Percentiles rank a stretch among this genome's conserved stretches.
Conservation (phyloP, 2,888 invertebrate species). For the Myathropa florea region DNA sequence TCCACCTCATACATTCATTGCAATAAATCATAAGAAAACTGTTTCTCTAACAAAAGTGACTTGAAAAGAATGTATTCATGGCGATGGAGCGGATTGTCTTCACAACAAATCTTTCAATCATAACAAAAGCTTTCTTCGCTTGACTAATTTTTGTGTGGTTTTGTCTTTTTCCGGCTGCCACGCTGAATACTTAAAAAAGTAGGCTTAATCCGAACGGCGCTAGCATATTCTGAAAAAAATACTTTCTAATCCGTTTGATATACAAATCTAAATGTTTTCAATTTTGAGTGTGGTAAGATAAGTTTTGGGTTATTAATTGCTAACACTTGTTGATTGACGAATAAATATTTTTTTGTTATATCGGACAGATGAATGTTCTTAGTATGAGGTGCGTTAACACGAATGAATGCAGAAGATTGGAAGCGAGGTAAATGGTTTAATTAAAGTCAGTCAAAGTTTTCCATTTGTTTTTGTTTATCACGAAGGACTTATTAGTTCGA, state of each 20-base stretch:
- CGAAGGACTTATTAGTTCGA: no score
- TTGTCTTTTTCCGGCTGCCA: background rate
- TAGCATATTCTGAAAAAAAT: background rate
- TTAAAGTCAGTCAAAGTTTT: no score
- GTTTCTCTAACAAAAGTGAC: background rate
- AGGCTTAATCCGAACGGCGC: background rate
- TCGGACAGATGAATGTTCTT: no score
- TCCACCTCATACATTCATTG: background rate
- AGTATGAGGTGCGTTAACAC: no score
- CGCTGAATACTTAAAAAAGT: background rate
- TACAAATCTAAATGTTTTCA: background rate
- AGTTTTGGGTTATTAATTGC: background rate
- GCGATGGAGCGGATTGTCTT: background rate
- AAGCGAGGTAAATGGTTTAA: no score
- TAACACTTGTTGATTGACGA: no score
- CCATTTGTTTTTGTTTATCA: no score
- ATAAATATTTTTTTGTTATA: no score
- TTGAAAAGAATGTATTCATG: background rate
- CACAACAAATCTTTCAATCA: background rate
- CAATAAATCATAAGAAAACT: background rate
- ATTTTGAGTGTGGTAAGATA: background rate
- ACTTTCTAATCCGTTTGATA: background rate
- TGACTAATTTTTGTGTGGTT: background rate
- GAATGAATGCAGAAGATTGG: no score
- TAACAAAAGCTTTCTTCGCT: background rate